Evolutionary conservation across 2,888 invertebrate genomes (phyloP), one percentile per base, ranked within the genome.

Genomic region (Gymnosoma rotundatum): DNA sequence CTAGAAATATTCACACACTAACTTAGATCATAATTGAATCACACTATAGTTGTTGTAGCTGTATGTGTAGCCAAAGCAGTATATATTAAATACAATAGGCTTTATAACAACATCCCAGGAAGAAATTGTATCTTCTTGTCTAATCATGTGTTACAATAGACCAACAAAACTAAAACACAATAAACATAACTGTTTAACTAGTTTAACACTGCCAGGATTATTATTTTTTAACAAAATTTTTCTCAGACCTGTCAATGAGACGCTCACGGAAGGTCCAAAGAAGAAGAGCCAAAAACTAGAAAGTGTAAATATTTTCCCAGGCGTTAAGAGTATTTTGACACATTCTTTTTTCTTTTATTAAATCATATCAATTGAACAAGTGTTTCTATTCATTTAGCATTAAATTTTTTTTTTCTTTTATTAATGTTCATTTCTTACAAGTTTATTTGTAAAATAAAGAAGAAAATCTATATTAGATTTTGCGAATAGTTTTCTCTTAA

Each of bases 261-360:
- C 54, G 42, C 48, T 48, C 14, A 60, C 63, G 48, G 18, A 45
- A 38, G 36, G 20, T n/a, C 32, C 14, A 36, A 42, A 42, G 52
- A 76, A 52, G 10, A 21, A 36, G 48, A 14, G 64, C 10, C 10
- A 61, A 54, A 36, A 60, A 54, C 83, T 52, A 63, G 56, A 63
- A 78, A 85, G 88, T 89, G 88, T 89, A 89, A 89, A 89, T 89
- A 89, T 89, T 89, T 89, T 89, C 89, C 88, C 88, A 89, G 89
- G 88, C 89, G 88, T 90, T 78, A 74, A 84, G 83, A 79, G 61
- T 86, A 86, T 87, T 87, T 90, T 90, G 90, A 90, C 90, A 90
- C 88, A 87, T 89, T 72, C 18, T 21, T 42, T 67, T 73, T 58
- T 38, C 32, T 73, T 89, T 90, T 90, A 90, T 90, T 90, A 87